Base-by-base conservation (phyloP, 1,140 invertebrate genomes). In the Odontomachus brunneus region DNA sequence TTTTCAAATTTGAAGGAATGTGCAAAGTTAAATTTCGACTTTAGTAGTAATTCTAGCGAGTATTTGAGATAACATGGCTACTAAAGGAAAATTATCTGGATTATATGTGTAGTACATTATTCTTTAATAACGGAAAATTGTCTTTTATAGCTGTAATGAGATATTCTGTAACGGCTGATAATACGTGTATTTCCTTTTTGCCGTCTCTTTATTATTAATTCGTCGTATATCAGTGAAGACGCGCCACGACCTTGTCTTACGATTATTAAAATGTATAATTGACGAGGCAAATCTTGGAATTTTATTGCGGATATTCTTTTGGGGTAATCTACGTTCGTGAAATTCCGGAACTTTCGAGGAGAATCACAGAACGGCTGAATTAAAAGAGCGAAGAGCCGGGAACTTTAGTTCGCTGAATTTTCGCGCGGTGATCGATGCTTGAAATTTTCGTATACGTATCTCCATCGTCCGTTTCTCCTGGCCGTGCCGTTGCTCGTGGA, bases 391-490 rank as follows among this genome's bases (percentile, higher is more conserved):
- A 53, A 71, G 67, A 80, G 51, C 57, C 24, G 51, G 38, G 33
- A 80, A 80, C 17, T 80, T 57, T 48, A n/a, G 22, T 59, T 19
- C 33, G 65, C 0, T 57, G 75, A 80, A 71, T 80, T 69, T 5
- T 2, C 75, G 24, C 48, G 48, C 17, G 22, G 65, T 80, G 75
- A 80, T 80, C 49, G 75, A 80, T 80, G 65, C 75, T 71, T 80
- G 33, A 80, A 80, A 80, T 80, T 80, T 80, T 80, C 65, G 75
- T 80, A 57, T 59, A 80, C n/a, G 24, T 78, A 69, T 69, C 49
- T 57, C 38, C 9, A 7, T 44, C 51, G 29, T 44, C 26, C 49
- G 38, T 69, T 44, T n/a, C 3, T 7, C 38, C 38, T n/a, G 65
- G 14, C 38, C 51, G 53, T 80, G 15, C 75, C 49, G 48, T 55